Conservation (phyloP, 2,797 vertebrate species). For the Melanogrammus aeglefinus region DNA sequence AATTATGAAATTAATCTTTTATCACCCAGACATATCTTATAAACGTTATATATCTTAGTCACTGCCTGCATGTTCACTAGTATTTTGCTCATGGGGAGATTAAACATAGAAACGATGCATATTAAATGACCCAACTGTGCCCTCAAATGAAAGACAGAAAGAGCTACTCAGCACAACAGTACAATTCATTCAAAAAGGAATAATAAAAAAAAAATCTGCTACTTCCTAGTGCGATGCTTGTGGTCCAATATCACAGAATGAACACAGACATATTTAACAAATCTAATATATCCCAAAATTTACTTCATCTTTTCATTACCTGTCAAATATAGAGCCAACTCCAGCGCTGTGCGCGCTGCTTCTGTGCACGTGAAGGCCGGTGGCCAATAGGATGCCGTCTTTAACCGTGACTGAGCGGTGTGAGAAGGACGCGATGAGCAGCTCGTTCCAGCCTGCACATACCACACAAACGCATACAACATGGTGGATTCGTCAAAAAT, state of each 20-base stretch:
- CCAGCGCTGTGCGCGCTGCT: constrained; percentile 95
- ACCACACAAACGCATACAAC: not conserved
- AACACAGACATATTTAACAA: not conserved
- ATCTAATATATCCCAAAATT: not conserved
- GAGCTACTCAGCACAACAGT: not conserved
- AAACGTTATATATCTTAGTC: not conserved
- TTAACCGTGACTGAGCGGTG: constrained; percentile 94
- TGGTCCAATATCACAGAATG: not conserved
- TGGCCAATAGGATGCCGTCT: constrained; percentile 92
- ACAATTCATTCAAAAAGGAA: not conserved
- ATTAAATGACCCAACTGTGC: no score
- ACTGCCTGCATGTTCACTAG: not conserved
- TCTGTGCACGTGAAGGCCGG: constrained; percentile 90
- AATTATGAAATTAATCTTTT: not conserved
- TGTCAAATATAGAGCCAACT: constrained; percentile 95
- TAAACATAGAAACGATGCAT: not conserved
- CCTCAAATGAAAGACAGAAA: no score
- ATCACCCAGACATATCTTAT: not conserved
- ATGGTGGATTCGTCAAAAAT: not conserved
- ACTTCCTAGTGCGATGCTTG: not conserved
- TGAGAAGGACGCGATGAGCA: constrained; percentile 95
- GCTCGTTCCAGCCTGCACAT: constrained; percentile 85
- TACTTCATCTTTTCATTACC: constrained; percentile 62
- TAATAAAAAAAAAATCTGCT: not conserved
- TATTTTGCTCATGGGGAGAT: not conserved